phyloP scores from a whole-genome alignment of 2,797 vertebrate species.

The Falco novaeseelandiae region DNA sequence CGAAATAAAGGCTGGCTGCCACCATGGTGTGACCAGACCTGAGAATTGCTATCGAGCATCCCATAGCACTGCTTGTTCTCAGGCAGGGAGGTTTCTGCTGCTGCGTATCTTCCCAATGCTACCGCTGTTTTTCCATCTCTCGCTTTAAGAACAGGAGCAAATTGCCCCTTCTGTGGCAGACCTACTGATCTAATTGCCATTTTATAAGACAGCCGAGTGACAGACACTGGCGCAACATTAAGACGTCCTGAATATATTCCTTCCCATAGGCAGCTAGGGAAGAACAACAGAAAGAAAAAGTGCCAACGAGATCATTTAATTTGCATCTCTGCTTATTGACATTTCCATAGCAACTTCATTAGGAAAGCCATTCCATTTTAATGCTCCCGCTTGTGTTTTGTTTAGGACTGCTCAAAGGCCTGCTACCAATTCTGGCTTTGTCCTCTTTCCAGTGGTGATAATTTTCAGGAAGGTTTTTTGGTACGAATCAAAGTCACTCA shows the following conservation, averaged over 20 bases:
- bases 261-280: not conserved
- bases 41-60: not conserved
- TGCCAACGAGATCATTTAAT: not conserved
- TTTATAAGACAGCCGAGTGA: not conserved
- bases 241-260: not conserved
- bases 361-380: not conserved
- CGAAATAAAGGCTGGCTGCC: conserved; percentile 1
- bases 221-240: not conserved
- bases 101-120: not conserved
- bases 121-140: not conserved
- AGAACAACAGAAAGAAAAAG: not conserved
- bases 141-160: not conserved
- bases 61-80: not conserved
- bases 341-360: conserved; percentile 28
- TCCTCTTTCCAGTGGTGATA: not conserved
- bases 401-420: not conserved
- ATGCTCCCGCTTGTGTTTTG: not conserved
- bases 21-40: conserved; percentile 1
- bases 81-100: not conserved
- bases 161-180: not conserved
- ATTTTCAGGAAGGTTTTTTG: not conserved
- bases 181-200: not conserved
- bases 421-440: not conserved
- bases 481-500: not conserved
- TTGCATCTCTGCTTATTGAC: not conserved